A percentile compares a stretch with the other conserved stretches of the same genome.
These are phyloP conservation scores for Cylloceria caligata DNA, from an alignment of 2,888 invertebrate species.

Conservation along the genomic window DNA sequence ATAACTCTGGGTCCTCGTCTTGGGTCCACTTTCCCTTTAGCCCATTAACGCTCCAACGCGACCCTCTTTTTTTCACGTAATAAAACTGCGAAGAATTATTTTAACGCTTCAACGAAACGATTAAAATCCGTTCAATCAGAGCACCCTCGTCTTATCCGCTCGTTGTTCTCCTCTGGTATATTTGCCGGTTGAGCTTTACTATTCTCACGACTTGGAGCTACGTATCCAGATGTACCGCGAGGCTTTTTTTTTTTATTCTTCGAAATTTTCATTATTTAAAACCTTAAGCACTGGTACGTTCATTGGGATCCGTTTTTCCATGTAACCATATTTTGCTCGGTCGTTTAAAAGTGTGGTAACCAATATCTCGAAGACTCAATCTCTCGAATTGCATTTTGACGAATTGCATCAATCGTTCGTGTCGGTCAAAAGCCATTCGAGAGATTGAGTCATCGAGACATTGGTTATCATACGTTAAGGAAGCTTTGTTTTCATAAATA, in stretches of 20 bases:
- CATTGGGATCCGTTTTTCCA: no score
- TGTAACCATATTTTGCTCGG: no score
- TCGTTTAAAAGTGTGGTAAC: no score
- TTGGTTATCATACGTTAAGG: no score
- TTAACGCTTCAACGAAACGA: slow-evolving; percentile 23
- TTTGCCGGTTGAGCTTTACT: background rate
- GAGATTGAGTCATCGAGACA: no score
- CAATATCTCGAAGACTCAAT: no score
- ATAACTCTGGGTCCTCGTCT: slow-evolving; percentile 42
- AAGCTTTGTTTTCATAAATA: no score
- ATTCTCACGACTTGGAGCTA: background rate
- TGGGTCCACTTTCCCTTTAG: background rate
- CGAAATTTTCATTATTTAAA: slow-evolving; percentile 1
- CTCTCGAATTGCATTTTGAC: no score
- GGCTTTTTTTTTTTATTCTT: background rate
- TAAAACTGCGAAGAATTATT: slow-evolving; percentile 34
- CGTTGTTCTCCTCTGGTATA: slow-evolving; percentile 1
- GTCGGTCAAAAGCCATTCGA: no score
- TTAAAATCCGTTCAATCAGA: slow-evolving; percentile 51
- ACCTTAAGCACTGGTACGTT: no score
- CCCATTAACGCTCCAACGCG: background rate
- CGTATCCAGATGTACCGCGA: background rate
- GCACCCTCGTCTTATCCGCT: slow-evolving; percentile 6
- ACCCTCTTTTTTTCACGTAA: slow-evolving; percentile 7
- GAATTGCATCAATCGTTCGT: no score